phyloP scores from a whole-genome alignment of 2,113 vertebrate genomes.

The Onychorhynchus coronatus region DNA sequence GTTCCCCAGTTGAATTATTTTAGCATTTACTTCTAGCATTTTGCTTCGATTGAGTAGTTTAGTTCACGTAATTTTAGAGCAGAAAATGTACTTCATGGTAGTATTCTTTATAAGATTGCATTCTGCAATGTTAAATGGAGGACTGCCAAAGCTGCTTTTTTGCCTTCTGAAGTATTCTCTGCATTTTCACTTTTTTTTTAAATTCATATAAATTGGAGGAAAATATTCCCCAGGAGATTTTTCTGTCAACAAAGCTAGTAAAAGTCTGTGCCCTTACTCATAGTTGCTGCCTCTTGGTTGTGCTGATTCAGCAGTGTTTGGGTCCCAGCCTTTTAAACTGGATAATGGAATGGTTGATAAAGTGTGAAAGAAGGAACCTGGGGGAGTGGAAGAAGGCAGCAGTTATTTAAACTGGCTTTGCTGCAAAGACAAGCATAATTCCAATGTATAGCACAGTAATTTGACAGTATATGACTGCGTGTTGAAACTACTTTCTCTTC shows the following conservation, averaged over 20 bases:
- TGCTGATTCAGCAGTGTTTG: not conserved
- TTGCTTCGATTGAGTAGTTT: not conserved
- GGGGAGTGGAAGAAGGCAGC: not conserved
- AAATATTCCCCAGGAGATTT: not conserved
- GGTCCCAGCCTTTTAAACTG: not conserved
- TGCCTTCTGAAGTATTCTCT: not conserved
- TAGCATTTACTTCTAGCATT: not conserved
- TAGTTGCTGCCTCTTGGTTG: rapidly evolving
- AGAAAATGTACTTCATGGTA: not conserved
- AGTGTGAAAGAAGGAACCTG: not conserved
- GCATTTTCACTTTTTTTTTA: not conserved
- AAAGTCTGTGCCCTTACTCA: not conserved
- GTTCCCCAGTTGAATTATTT: constrained; percentile 7
- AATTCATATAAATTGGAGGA: not conserved
- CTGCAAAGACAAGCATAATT: not conserved
- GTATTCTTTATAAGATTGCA: not conserved
- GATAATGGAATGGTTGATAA: not conserved
- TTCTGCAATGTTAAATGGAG: not conserved
- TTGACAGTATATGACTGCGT: not conserved
- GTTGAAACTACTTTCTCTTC: not conserved
- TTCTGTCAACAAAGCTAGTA: not conserved
- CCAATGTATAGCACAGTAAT: not conserved
- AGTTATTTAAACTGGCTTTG: not conserved
- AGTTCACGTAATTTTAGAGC: not conserved
- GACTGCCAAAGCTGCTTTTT: not conserved